Base-by-base conservation (phyloP, 2,113 vertebrate species). In the Eleginops maclovinus region DNA sequence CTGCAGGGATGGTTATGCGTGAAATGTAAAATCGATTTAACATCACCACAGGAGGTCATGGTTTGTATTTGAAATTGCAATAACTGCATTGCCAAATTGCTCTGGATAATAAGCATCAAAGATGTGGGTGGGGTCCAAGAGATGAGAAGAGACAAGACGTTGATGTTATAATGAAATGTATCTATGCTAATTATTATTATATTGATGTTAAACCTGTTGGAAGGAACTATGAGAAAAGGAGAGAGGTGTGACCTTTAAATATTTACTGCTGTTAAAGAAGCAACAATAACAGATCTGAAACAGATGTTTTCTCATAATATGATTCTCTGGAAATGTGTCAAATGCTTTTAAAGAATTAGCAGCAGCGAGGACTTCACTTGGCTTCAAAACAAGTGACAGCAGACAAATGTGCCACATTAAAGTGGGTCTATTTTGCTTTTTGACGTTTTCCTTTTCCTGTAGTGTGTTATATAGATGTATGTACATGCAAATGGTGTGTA, bases 311-410 rank as follows among this genome's bases (percentile, higher is more conserved):
- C 14, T 55, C 24, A 0, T 50, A 79, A 26, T 82, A 56, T 71
- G 21, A 83, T 56, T 70, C 47, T 2, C 59, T 56, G 62, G 26
- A 83, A 85, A 83, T 50, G 3, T 36, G 28, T n/a, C 41, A 75
- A 83, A 51, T 41, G 49, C 54, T 65, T 76, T 77, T 28, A 66
- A 72, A 84, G 54, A 4, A 19, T 11, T 51, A 26, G 60, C 47
- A 40, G 47, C 49, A 69, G 62, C 28, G 16, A 63, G 13, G 28
- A 40, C 54, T 59, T 56, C 10, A 24, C 36, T 60, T 3, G 9
- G 24, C 47, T 78, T 72, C 31, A 54, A 85, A 83, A 88, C n/a
- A 81, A 81, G 60, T 69, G 65, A 62, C 71, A 82, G 65, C 44
- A 77, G 62, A 64, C 22, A 82, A 72, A 85, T 64, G 43, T 70